phyloP scores from a whole-genome alignment of 2,888 invertebrate genomes.

The Dasysyrphus tricinctus region DNA sequence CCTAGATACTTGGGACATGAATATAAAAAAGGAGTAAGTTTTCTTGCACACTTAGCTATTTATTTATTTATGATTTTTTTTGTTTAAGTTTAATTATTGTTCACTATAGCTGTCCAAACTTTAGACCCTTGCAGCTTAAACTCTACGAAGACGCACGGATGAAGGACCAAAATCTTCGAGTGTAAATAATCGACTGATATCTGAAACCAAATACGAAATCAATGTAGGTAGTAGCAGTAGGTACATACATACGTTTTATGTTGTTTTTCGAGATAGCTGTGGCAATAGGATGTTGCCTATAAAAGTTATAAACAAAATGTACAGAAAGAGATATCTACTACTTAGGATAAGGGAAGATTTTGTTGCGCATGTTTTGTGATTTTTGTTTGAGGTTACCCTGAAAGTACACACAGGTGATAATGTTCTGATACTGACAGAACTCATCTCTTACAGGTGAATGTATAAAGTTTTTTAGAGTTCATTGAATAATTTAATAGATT shows the following conservation, averaged over 20 bases:
- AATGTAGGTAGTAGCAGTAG: conserved; percentile 38
- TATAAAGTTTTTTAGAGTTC: neutral
- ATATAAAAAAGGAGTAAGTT: neutral
- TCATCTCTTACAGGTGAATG: conserved; percentile 22
- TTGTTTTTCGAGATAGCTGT: conserved; percentile 18
- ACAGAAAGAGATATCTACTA: conserved; percentile 20
- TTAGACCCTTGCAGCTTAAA: conserved; percentile 24
- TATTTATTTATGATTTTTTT: neutral
- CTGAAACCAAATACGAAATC: conserved; percentile 37
- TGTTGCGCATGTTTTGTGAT: conserved; percentile 61
- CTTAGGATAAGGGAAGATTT: conserved; percentile 14
- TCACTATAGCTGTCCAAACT: conserved; percentile 1
- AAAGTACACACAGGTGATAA: conserved; percentile 26
- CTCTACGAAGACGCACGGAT: conserved; percentile 8
- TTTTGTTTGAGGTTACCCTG: conserved; percentile 8
- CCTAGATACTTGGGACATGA: neutral
- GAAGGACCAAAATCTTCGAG: conserved; percentile 48
- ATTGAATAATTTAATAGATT: conserved; percentile 15
- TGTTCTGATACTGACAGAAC: neutral
- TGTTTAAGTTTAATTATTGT: conserved; percentile 24
- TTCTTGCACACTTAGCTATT: neutral
- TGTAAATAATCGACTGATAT: conserved; percentile 65
- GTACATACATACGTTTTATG: conserved; percentile 19
- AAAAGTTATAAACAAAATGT: conserved; percentile 66
- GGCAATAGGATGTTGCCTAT: conserved; percentile 63